Percentiles rank a stretch among this genome's conserved stretches.
Evolutionary conservation across 2,113 vertebrate species (phyloP).

Genomic region (Trematocara marginatum): DNA sequence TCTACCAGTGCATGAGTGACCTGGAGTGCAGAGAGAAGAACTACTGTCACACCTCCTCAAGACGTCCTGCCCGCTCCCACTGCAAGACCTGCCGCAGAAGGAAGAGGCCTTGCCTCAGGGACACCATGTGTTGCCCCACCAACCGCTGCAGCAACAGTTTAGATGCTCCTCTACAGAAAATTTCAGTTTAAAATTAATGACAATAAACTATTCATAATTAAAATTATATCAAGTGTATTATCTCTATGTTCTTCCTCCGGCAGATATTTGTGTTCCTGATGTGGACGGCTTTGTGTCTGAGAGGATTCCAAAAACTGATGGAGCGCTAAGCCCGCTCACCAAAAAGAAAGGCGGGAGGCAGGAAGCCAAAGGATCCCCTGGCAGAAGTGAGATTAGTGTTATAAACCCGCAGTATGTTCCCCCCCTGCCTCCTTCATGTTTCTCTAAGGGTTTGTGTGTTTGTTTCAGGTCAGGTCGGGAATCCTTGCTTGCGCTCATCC

Average conservation of each 20-base stretch:
- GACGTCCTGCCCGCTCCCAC: slow-evolving; percentile 65
- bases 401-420: not conserved
- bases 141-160: slow-evolving; percentile 85
- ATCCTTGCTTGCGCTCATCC: slow-evolving; percentile 81
- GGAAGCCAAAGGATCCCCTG: slow-evolving; percentile 68
- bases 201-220: not conserved
- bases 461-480: slow-evolving; percentile 78
- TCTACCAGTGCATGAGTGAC: slow-evolving; percentile 83
- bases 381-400: slow-evolving; percentile 71
- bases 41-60: slow-evolving; percentile 81
- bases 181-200: not conserved
- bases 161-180: not conserved
- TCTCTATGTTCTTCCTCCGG: not conserved
- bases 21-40: slow-evolving; percentile 84
- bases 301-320: slow-evolving; percentile 75
- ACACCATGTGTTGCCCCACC: slow-evolving; percentile 87
- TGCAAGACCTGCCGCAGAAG: slow-evolving; percentile 82
- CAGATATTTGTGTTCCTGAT: slow-evolving; percentile 82
- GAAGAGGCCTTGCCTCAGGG: slow-evolving; percentile 85
- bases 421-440: not conserved
- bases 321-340: slow-evolving; percentile 54
- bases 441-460: not conserved
- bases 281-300: slow-evolving; percentile 73
- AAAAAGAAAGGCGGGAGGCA: slow-evolving; percentile 62
- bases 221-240: not conserved